Conservation (phyloP, 2,888 invertebrate genomes). For the Myathropa florea region DNA sequence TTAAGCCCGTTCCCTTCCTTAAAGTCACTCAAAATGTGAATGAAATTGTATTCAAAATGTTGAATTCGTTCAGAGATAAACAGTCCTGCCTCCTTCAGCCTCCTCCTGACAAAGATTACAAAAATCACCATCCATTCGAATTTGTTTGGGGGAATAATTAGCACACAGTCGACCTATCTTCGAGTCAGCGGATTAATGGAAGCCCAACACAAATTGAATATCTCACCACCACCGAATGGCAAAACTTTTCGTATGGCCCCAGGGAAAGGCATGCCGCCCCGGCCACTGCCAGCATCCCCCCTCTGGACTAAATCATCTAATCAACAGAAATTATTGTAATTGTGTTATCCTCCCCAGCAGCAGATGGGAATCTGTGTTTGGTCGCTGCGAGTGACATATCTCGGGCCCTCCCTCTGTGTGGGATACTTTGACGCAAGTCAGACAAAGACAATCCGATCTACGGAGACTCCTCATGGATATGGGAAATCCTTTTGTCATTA, state of each 20-base stretch:
- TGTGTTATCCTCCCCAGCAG: conserved; percentile 15
- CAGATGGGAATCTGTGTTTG: conserved; percentile 18
- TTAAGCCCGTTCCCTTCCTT: too few species aligned
- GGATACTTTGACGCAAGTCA: conserved; percentile 19
- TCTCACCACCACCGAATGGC: conserved; percentile 19
- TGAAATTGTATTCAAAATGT: too few species aligned
- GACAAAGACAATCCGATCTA: conserved; percentile 11
- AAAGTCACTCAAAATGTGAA: too few species aligned
- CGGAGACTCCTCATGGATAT: too few species aligned
- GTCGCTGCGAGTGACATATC: not conserved
- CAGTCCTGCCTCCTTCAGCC: not conserved
- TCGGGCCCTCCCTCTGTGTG: not conserved
- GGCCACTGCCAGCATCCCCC: not conserved
- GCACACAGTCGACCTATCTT: conserved; percentile 11
- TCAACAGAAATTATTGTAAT: conserved; percentile 43
- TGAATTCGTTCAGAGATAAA: too few species aligned
- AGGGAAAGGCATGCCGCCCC: not conserved
- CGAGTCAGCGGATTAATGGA: conserved; percentile 26
- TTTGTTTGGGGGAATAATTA: conserved; percentile 7
- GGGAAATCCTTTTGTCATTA: conserved; percentile 56
- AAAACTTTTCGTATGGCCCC: conserved; percentile 17
- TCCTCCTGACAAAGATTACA: not conserved
- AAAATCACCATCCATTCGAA: not conserved
- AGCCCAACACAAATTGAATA: conserved; percentile 45
- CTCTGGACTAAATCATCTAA: conserved; percentile 27